Evolutionary conservation across 2,113 vertebrate species (phyloP).

Genomic region (Gymnobelideus leadbeateri): DNA sequence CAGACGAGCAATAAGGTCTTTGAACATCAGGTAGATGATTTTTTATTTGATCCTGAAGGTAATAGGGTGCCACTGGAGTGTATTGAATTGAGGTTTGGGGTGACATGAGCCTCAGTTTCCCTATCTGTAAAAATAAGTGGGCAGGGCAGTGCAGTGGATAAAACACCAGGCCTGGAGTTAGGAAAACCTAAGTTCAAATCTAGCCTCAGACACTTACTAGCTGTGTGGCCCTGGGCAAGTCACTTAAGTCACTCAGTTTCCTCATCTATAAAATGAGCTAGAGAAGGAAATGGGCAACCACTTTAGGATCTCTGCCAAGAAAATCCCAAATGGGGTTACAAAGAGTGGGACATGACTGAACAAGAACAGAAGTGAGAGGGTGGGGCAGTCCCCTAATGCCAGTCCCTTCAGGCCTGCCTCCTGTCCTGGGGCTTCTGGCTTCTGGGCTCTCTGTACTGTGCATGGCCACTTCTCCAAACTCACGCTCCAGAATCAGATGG

Average conservation of each 20-base stretch:
- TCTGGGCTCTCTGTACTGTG: rapidly evolving
- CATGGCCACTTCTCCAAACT: too few relatives aligned
- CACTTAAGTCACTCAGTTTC: too few relatives aligned
- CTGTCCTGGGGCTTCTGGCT: rapidly evolving
- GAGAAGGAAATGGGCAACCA: not conserved
- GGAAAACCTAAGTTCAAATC: too few relatives aligned
- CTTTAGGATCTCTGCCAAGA: not conserved
- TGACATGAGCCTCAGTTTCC: not conserved
- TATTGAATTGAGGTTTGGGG: not conserved
- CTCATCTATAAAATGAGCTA: too few relatives aligned
- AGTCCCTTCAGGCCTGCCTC: too few relatives aligned
- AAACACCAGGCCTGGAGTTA: too few relatives aligned
- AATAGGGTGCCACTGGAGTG: not conserved
- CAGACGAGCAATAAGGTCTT: not conserved
- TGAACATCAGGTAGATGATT: not conserved
- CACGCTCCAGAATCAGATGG: rapidly evolving
- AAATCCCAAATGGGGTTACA: not conserved
- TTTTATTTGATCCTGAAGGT: not conserved
- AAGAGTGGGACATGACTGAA: too few relatives aligned
- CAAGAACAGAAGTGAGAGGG: too few relatives aligned
- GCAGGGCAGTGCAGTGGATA: too few relatives aligned
- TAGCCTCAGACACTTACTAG: too few relatives aligned
- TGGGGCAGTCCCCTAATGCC: rapidly evolving
- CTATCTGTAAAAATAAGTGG: too few relatives aligned
- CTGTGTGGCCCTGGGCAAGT: too few relatives aligned